Conservation (phyloP, 2,113 vertebrate species). For the Scartelaos histophorus region DNA sequence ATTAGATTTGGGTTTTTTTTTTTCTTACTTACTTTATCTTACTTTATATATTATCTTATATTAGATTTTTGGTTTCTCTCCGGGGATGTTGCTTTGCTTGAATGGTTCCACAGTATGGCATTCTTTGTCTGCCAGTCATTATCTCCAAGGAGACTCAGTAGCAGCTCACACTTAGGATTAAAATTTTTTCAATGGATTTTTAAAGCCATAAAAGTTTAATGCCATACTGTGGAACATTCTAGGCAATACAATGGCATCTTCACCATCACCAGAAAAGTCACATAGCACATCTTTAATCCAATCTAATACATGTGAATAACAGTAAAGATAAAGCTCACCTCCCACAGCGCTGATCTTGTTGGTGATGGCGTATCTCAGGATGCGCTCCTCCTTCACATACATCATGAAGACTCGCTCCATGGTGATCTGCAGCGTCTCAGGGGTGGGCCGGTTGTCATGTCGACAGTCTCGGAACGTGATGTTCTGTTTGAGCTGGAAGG, state of each 20-base stretch:
- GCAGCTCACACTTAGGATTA: background rate
- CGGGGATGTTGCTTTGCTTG: background rate
- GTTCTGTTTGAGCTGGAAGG: conserved; percentile 87
- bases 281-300: background rate
- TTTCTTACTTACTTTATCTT: too few species aligned
- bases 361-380: conserved; percentile 90
- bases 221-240: background rate
- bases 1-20: too few species aligned
- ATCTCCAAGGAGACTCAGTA: too few species aligned
- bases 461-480: conserved; percentile 82
- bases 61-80: too few species aligned
- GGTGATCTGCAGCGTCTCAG: conserved; percentile 75
- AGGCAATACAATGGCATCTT: too few species aligned
- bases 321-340: conserved; percentile 70
- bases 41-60: too few species aligned
- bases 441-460: conserved; percentile 53
- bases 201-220: background rate
- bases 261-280: too few species aligned
- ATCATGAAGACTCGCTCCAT: conserved; percentile 85
- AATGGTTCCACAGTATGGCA: background rate
- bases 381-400: conserved; percentile 84
- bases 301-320: background rate
- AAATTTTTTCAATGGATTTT: background rate
- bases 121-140: too few species aligned
- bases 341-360: conserved; percentile 83